Base-by-base conservation (phyloP, 2,888 invertebrate genomes). In the Artemia sinica region DNA sequence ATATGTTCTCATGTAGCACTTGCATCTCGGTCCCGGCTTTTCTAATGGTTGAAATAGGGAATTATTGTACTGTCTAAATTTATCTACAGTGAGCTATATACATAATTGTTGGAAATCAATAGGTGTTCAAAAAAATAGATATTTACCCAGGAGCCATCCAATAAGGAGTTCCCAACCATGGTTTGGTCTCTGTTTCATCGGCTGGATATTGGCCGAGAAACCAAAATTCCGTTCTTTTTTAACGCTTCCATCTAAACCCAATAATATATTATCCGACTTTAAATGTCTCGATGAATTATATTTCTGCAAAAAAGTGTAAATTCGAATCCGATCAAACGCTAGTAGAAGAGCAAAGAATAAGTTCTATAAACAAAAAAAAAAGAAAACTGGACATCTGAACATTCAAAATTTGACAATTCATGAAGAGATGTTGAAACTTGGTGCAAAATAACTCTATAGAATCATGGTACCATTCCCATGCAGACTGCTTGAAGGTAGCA, bases 141-240 rank as follows among this genome's bases (percentile, higher is more conserved):
- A 70, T 69, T 72, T 68, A 76, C 76, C 78, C 93, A 0, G 95
- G 95, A 0, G 95, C 93, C 95, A 96, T 96, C 96, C 94, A 94
- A 75, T 93, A 95, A 0, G 94, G 94, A 0, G 95, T 95, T n/a
- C n/a, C 95, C 94, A 0, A 94, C 94, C 91, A 95, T 91, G 0
- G 95, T 95, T 76, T 91, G n/a, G 90, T n/a, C 93, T 81, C 77
- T 96, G 95, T n/a, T 75, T 93, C 90, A 74, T 93, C 94, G 90
- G 91, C 65, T 88, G 86, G 10, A 66, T 66, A 77, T 96, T 96
- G 5, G 96, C 97, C 79, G 95, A 97, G 80, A 97, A 97, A 10
- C 97, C 97, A 79, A 97, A 97, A 79, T n/a, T 97, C 96, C 0
- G 91, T 92, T n/a, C n/a, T 0, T 92, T 89, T 81, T 92, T 92